phyloP scores from a whole-genome alignment of 2,888 invertebrate species.

The Mythimna impura region DNA sequence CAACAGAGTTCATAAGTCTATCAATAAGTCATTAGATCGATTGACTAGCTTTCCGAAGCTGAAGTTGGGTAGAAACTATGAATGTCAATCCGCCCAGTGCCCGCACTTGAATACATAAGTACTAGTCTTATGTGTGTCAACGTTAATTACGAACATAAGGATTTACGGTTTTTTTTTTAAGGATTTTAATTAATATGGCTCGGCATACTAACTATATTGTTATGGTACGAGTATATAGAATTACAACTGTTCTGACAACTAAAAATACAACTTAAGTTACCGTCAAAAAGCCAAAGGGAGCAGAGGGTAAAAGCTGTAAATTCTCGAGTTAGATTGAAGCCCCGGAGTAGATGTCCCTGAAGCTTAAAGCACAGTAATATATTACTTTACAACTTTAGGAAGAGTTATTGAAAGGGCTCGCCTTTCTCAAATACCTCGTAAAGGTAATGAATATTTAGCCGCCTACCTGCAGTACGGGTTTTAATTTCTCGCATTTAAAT shows the following conservation, averaged over 20 bases:
- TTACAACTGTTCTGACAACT: not conserved
- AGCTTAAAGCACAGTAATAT: constrained; percentile 28
- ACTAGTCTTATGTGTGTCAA: constrained; percentile 6
- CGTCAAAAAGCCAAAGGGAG: not conserved
- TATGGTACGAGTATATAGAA: not conserved
- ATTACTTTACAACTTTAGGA: constrained; percentile 45
- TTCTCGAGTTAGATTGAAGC: constrained; percentile 16
- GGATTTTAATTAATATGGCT: not conserved
- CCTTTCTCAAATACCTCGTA: constrained; percentile 35
- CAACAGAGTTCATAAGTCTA: constrained; percentile 1
- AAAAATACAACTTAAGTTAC: not conserved
- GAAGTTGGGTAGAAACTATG: constrained; percentile 33
- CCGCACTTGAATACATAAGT: constrained; percentile 32
- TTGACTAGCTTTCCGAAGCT: constrained; percentile 17
- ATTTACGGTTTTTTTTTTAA: not conserved
- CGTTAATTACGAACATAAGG: constrained; percentile 13
- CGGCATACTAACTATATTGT: not conserved
- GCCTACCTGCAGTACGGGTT: constrained; percentile 22
- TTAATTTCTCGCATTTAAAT: constrained; percentile 32
- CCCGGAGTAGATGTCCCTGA: constrained; percentile 12
- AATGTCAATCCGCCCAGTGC: constrained; percentile 29
- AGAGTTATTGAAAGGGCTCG: constrained; percentile 43
- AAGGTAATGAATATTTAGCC: constrained; percentile 30
- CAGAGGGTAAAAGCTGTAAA: constrained; percentile 6
- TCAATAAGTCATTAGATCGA: constrained; percentile 17